These are phyloP conservation scores for Xanthorhoe spadicearia DNA, from an alignment of 2,888 invertebrate genomes.

Conservation along the genomic window DNA sequence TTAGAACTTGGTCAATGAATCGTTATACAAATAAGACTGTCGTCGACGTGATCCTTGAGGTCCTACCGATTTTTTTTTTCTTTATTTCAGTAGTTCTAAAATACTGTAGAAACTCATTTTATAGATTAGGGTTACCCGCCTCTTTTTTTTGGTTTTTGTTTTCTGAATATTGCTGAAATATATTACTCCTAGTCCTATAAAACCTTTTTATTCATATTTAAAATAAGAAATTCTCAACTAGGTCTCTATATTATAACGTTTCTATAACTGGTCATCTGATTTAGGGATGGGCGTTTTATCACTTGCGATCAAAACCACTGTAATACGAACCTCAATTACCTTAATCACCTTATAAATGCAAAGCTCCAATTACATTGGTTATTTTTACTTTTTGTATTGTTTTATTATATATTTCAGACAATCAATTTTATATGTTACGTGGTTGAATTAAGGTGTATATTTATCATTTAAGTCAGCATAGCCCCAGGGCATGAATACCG, in stretches of 20 bases:
- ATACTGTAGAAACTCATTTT: no score
- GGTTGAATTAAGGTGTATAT: background rate
- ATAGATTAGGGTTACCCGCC: no score
- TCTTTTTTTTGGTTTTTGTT: no score
- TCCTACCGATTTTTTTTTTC: no score
- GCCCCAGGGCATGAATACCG: conserved; percentile 51
- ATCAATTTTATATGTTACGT: conserved; percentile 16
- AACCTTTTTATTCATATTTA: no score
- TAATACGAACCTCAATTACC: conserved; percentile 33
- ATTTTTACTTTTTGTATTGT: conserved; percentile 3
- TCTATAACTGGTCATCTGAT: conserved; percentile 34
- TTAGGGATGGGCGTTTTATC: conserved; percentile 57
- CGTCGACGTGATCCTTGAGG: no score
- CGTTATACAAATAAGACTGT: no score
- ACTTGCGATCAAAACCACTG: conserved; percentile 47
- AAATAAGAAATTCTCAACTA: background rate
- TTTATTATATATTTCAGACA: background rate
- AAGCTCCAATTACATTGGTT: conserved; percentile 37
- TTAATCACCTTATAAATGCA: conserved; percentile 25
- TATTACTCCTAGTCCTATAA: no score
- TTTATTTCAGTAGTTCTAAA: no score
- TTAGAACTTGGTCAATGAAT: no score
- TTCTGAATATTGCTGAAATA: no score
- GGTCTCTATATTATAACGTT: background rate
- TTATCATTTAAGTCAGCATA: conserved; percentile 33